Evolutionary conservation across 2,888 invertebrate genomes (phyloP).

Genomic region (Pecten maximus): DNA sequence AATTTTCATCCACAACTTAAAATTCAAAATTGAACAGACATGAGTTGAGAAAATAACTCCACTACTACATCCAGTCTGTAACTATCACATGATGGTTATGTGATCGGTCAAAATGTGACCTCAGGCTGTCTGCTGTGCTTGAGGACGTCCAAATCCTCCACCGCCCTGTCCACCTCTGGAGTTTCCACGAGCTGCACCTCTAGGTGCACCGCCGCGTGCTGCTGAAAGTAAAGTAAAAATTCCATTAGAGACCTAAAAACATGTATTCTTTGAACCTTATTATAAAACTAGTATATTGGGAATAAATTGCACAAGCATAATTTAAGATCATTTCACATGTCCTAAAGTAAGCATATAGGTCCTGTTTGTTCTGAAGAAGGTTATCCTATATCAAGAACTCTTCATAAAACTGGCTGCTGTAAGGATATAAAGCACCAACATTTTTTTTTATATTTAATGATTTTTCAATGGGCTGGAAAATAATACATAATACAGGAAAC

Average conservation of each 20-base stretch:
- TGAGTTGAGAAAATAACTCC: conserved; percentile 3
- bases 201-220: conserved; percentile 55
- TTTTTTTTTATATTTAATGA: no score
- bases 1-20: conserved; percentile 54
- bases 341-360: no score
- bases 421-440: no score
- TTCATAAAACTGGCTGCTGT: no score
- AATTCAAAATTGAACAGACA: conserved; percentile 37
- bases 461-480: no score
- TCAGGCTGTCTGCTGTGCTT: conserved; percentile 36
- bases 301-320: no score
- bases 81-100: conserved; percentile 3
- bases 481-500: no score
- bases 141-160: conserved; percentile 52
- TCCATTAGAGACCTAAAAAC: background rate
- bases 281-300: no score
- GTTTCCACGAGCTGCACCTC: conserved; percentile 51
- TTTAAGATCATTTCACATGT: no score
- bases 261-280: no score
- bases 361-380: no score
- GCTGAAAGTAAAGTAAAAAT: conserved; percentile 30
- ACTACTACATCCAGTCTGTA: conserved; percentile 28
- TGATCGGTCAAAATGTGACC: conserved; percentile 35
- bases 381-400: no score
- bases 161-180: conserved; percentile 51